These are phyloP conservation scores for Pseudorhiza aurosa DNA, from an alignment of 30 jellyfish, hydroid and myxozoan species.

Conservation along the genomic window DNA sequence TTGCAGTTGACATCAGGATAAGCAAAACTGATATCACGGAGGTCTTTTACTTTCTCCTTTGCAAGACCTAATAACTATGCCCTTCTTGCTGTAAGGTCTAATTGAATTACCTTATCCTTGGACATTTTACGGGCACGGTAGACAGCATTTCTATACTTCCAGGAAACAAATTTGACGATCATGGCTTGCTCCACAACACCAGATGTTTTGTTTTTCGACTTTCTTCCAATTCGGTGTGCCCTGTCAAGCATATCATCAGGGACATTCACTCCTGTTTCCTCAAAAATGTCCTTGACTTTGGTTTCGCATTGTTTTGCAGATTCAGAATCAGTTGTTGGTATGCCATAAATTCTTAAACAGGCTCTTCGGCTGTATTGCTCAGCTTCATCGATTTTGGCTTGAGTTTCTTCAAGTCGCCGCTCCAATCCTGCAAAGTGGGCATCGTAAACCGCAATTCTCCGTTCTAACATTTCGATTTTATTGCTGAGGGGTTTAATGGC, in stretches of 20 bases:
- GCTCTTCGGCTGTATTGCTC: slow-evolving; percentile 35
- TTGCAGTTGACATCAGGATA: slow-evolving; percentile 4
- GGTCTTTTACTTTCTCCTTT: slow-evolving; percentile 8
- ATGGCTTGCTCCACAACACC: slow-evolving; percentile 18
- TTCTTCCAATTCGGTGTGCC: slow-evolving; percentile 20
- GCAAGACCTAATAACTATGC: slow-evolving; percentile 15
- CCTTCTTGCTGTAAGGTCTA: slow-evolving; percentile 26
- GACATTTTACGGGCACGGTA: slow-evolving; percentile 25
- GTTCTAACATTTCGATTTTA: slow-evolving; percentile 27
- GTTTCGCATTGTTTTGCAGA: slow-evolving; percentile 32
- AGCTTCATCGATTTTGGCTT: slow-evolving; percentile 17
- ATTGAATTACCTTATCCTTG: slow-evolving; percentile 6
- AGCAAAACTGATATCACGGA: background rate
- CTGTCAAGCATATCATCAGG: slow-evolving; percentile 36
- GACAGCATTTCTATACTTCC: slow-evolving; percentile 19
- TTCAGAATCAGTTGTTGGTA: slow-evolving; percentile 9
- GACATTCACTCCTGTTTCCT: slow-evolving; percentile 11
- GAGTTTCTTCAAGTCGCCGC: slow-evolving; percentile 35
- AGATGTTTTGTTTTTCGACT: background rate
- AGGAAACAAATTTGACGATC: slow-evolving; percentile 17
- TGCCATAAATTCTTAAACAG: slow-evolving; percentile 10
- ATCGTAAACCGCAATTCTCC: slow-evolving; percentile 32
- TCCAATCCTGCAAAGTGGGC: slow-evolving; percentile 30
- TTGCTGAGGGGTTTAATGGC: slow-evolving; percentile 43
- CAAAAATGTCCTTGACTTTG: slow-evolving; percentile 4